A percentile compares a stretch with the other conserved stretches of the same genome.
phyloP scores from a whole-genome alignment of 2,113 vertebrate species.

The Bujurquina vittata region DNA sequence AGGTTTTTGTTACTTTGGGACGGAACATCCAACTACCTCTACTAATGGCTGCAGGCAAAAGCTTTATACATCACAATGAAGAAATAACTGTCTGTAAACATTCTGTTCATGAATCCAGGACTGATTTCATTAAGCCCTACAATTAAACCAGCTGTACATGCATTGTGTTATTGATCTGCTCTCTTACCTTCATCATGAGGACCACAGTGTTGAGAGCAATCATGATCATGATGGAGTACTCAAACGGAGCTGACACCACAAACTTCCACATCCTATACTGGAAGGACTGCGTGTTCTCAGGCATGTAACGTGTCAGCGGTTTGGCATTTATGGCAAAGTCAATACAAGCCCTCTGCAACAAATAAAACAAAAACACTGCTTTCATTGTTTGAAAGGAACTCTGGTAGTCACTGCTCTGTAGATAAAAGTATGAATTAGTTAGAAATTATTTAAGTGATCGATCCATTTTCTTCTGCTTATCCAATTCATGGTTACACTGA shows the following conservation, averaged over 20 bases:
- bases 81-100: neutral
- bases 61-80: neutral
- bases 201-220: slow-evolving; percentile 97
- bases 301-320: slow-evolving; percentile 97
- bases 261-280: slow-evolving; percentile 98
- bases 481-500: too few relatives aligned
- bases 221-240: slow-evolving; percentile 99
- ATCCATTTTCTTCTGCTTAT: too few relatives aligned
- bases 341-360: slow-evolving; percentile 92
- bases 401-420: neutral
- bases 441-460: neutral
- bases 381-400: neutral
- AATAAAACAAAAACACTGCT: neutral
- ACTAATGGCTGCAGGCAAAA: neutral
- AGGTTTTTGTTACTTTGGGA: neutral
- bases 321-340: slow-evolving; percentile 97
- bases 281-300: slow-evolving; percentile 91
- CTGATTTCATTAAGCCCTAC: neutral
- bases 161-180: neutral
- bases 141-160: neutral
- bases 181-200: slow-evolving; percentile 96
- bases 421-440: neutral
- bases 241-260: slow-evolving; percentile 95
- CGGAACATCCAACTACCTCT: neutral
- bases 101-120: neutral